Base-by-base conservation (phyloP, 2,888 invertebrate species). In the Cancer borealis region DNA sequence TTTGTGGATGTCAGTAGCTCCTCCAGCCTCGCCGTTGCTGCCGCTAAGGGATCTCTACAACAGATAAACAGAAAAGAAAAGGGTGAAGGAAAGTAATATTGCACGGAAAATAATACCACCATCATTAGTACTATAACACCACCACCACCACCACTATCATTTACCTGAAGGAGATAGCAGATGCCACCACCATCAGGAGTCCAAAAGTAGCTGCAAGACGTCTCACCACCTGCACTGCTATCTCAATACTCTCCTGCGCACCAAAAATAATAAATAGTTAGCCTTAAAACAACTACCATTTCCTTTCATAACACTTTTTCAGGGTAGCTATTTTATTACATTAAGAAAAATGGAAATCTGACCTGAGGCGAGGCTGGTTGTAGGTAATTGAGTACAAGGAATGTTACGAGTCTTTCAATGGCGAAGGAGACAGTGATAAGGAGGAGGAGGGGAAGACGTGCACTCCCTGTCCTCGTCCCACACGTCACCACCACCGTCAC, bases 401-500 rank as follows among this genome's bases (percentile, higher is more conserved):
- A 46, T n/a, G 66, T 66, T 0, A 88, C 21, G 17, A 88, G 26
- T 46, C 92, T 92, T 87, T 93, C 93, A 8, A 93, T 0, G 14
- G 30, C 21, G 17, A 93, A 45, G 45, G 93, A 87, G 54, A 17
- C 10, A 60, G 91, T 8, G 60, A 93, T 54, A 54, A 87, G 54
- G n/a, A 45, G 45, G 39, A 93, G 30, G 91, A 84, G 30, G n/a
- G 93, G 91, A 12, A 93, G 45, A 0, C 93, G 79, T n/a, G 91
- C 93, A 1, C 45, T 45, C 60, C 30, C 45, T n/a, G 87, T 91
- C 39, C 93, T 30, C 8, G 87, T 12, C 12, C 73, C 45, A 46
- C 93, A 93, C 3, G 93, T 93, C 17, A 45, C 91, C 46, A 93
- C 6, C n/a, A 93, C 6, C 0, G 87, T 60, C 26, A 91, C 26